Conservation (phyloP, 2,888 invertebrate genomes). For the Conus canariensis region DNA sequence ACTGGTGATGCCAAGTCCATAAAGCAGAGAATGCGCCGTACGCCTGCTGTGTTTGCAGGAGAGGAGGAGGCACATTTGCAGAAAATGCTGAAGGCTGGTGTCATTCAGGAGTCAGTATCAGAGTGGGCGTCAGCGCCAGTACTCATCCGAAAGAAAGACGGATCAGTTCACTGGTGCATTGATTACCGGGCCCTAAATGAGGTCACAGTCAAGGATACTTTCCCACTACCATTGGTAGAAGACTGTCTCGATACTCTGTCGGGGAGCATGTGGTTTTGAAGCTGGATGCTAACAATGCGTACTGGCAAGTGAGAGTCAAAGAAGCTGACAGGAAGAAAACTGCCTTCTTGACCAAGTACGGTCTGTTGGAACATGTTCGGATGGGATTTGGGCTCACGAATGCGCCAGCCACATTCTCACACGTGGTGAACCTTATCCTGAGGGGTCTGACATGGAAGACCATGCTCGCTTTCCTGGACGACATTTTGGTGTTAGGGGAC, state of each 20-base stretch:
- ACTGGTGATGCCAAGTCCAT: neutral
- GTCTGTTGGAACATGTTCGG: conserved; percentile 49
- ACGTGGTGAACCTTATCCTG: conserved; percentile 49
- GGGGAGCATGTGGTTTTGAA: neutral
- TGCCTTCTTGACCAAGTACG: conserved; percentile 53
- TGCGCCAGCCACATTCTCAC: conserved; percentile 51
- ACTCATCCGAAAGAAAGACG: conserved; percentile 26
- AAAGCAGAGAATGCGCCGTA: neutral
- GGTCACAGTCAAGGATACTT: conserved; percentile 1
- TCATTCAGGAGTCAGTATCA: conserved; percentile 38
- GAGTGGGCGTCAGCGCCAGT: conserved; percentile 37
- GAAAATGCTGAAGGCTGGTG: conserved; percentile 43
- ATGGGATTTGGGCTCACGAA: conserved; percentile 57
- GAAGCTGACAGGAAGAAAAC: conserved; percentile 52
- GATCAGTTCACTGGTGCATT: neutral
- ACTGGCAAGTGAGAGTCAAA: conserved; percentile 50
- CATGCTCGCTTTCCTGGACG: conserved; percentile 40
- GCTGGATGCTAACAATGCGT: conserved; percentile 14
- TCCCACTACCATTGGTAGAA: conserved; percentile 25
- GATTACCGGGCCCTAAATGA: conserved; percentile 33
- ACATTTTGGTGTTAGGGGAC: conserved; percentile 52
- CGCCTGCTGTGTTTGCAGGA: neutral
- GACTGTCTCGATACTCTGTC: conserved; percentile 24
- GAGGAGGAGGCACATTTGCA: conserved; percentile 36
- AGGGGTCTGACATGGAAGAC: conserved; percentile 51